phyloP scores from a whole-genome alignment of 1,140 invertebrate genomes.

The Panagrolaimus sp. region DNA sequence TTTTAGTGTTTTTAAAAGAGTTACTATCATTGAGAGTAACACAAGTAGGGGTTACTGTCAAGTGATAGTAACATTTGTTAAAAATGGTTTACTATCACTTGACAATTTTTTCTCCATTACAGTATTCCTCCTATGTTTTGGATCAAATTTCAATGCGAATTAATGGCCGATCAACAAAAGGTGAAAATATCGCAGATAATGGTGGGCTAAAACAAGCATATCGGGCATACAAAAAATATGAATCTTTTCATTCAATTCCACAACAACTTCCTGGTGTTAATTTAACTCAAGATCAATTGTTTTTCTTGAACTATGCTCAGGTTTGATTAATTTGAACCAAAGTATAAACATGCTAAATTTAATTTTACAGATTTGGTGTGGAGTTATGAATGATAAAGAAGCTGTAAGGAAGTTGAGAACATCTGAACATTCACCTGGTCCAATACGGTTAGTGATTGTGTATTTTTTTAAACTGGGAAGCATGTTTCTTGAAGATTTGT shows the following conservation, averaged over 20 bases:
- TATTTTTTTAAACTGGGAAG: conserved; percentile 33
- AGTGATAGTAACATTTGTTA: too few relatives aligned
- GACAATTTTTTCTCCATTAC: conserved; percentile 3
- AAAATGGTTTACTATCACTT: neutral
- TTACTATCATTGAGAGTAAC: too few relatives aligned
- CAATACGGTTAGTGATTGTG: conserved; percentile 68
- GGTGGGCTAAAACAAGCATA: conserved; percentile 79
- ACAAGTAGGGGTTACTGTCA: too few relatives aligned
- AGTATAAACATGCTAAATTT: neutral
- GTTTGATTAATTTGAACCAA: conserved; percentile 34
- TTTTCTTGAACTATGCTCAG: conserved; percentile 81
- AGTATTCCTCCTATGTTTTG: conserved; percentile 58
- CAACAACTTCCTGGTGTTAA: conserved; percentile 72
- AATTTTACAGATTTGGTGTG: conserved; percentile 77
- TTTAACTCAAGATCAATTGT: conserved; percentile 77
- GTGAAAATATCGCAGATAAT: conserved; percentile 92
- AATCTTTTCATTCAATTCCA: conserved; percentile 46
- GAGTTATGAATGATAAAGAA: conserved; percentile 89
- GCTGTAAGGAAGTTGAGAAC: conserved; percentile 86
- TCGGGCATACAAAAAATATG: conserved; percentile 59
- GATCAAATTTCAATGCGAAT: conserved; percentile 64
- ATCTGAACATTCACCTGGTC: conserved; percentile 87
- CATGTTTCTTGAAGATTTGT: too few relatives aligned
- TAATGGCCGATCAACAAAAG: conserved; percentile 82
- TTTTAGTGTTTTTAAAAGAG: neutral